These are phyloP conservation scores for Calyptommatus sinebrachiatus DNA, from an alignment of 2,113 vertebrate genomes.

Conservation along the genomic window DNA sequence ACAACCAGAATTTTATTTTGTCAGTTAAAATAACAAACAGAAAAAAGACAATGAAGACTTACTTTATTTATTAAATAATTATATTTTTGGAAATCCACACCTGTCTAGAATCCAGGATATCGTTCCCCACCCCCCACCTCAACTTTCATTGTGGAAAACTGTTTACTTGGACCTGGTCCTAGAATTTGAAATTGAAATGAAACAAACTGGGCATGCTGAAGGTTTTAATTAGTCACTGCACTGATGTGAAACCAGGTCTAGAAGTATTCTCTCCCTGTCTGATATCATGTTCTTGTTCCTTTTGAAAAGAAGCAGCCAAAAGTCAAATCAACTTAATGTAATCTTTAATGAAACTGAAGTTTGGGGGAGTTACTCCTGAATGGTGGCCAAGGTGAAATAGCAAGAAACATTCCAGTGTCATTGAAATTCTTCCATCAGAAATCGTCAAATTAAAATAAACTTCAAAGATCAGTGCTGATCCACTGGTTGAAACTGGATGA, in stretches of 20 bases:
- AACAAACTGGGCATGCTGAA: constrained; percentile 20
- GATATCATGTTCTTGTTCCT: background rate
- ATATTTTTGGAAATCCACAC: constrained; percentile 43
- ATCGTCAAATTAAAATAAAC: background rate
- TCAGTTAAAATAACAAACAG: background rate
- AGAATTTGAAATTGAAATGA: constrained; percentile 21
- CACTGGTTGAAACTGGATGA: background rate
- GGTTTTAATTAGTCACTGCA: background rate
- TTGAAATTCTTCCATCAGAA: background rate
- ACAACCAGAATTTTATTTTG: constrained; percentile 5
- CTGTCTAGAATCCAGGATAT: constrained; percentile 23
- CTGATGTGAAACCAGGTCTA: background rate
- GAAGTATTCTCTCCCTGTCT: background rate
- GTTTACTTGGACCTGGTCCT: constrained; percentile 26
- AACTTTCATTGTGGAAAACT: constrained; percentile 38
- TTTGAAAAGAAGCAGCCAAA: background rate
- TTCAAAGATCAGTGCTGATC: background rate
- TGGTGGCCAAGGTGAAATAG: background rate
- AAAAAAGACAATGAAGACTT: constrained; percentile 44
- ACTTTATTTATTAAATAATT: constrained; percentile 35
- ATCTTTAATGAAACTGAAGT: background rate
- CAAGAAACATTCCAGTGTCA: background rate
- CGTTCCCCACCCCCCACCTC: background rate
- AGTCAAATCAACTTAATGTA: constrained; percentile 2
- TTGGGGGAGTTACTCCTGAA: background rate